Evolutionary conservation across 2,888 invertebrate species (phyloP).

Genomic region (Oscheius onirici): DNA sequence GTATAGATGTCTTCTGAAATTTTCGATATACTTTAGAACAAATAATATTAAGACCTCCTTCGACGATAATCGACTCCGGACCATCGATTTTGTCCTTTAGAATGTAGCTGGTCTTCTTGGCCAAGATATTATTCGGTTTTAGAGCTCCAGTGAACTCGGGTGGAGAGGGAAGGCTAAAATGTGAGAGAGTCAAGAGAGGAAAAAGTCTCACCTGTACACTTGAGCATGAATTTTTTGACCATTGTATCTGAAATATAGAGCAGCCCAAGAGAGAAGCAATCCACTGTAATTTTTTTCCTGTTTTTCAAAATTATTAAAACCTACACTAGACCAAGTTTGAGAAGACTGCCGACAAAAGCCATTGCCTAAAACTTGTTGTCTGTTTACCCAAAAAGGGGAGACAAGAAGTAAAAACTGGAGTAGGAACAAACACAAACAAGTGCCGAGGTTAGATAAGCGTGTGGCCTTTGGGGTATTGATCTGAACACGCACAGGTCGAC

Average conservation of each 20-base stretch:
- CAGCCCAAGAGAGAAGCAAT: constrained; percentile 17
- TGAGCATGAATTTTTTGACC: background rate
- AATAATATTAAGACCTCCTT: constrained; percentile 41
- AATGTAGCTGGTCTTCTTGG: constrained; percentile 51
- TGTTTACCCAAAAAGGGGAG: background rate
- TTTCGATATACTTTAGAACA: too few species aligned
- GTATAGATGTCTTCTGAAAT: constrained; percentile 63
- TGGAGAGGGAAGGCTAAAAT: constrained; percentile 55
- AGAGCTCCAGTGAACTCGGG: constrained; percentile 60
- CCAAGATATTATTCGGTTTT: constrained; percentile 53
- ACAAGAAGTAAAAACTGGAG: background rate
- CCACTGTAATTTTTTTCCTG: constrained; percentile 5
- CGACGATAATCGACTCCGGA: constrained; percentile 68
- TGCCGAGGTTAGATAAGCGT: constrained; percentile 13
- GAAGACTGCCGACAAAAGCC: constrained; percentile 21
- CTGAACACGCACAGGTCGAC: constrained; percentile 2
- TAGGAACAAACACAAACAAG: constrained; percentile 1
- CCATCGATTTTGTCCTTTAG: constrained; percentile 62
- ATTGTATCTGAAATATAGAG: constrained; percentile 16
- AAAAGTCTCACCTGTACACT: constrained; percentile 11
- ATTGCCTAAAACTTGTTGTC: background rate
- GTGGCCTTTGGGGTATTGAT: constrained; percentile 30
- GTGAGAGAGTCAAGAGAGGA: background rate
- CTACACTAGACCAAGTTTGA: constrained; percentile 29
- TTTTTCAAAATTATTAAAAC: background rate